Base-by-base conservation (phyloP, 2,113 vertebrate genomes). In the Trematomus loennbergii region DNA sequence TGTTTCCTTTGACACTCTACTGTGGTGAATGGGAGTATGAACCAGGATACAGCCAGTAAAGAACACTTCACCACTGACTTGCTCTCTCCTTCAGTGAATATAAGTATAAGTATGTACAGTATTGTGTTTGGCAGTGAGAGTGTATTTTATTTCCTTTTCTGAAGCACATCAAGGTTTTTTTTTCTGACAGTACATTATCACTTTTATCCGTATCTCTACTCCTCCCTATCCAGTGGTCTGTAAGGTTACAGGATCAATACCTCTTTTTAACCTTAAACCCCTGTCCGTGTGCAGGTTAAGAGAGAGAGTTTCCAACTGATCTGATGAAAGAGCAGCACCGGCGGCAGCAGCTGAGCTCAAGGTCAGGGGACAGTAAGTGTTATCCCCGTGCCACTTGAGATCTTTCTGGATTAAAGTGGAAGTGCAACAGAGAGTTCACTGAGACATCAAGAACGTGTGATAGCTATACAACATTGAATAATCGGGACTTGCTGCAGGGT, bases 221-320 rank as follows among this genome's bases (percentile, higher is more conserved):
- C 7, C 54, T 61, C 76, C 33, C 9, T 71, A 45, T 77, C 57
- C 61, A 60, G 49, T 67, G 79, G 20, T 54, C 70, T 82, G 72
- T 71, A 63, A 81, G 76, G 85, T 79, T 75, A 81, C 48, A 25
- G 65, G 75, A 86, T 88, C 84, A 69, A 89, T 81, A 78, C 22
- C 17, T 0, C 49, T 63, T 68, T 61, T 71, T 72, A 12, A 46
- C 61, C 50, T 64, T 68, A 73, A 52, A 75, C 71, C 79, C 22
- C 43, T 43, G 72, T 36, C 20, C 49, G 0, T 62, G 55, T 48
- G 57, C 29, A 29, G 76, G 72, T 83, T 70, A 68, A 59, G 68
- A 79, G 65, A 79, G 65, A 72, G 36, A 40, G 36, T 66, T 76
- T 54, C 20, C 52, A 75, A 69, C 15, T 48, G 60, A 71, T 76